Base-by-base conservation (phyloP, 2,797 vertebrate species). In the Cottoperca gobio region DNA sequence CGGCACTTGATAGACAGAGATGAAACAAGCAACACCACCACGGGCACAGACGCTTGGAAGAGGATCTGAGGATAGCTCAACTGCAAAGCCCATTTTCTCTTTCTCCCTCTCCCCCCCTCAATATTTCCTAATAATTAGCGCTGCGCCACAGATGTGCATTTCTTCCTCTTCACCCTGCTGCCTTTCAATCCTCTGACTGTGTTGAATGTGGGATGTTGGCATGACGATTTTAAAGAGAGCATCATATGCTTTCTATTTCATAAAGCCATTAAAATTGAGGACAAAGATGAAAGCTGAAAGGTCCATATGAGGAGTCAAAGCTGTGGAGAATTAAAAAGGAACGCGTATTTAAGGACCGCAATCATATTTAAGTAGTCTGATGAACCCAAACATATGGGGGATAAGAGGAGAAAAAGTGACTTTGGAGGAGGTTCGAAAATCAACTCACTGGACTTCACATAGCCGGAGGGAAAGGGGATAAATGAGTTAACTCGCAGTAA, bases 131-230 rank as follows among this genome's bases (percentile, higher is more conserved):
- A 94, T 94, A 94, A 95, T 95, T 94, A 94, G 91, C 58, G 66
- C 94, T 95, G 95, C 71, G 66, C 80, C 83, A 54, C 95, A 95
- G 94, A 96, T 96, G 95, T 95, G 93, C 78, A 11, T 73, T 69
- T 76, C 70, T 83, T 50, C 76, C 62, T 79, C 73, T 16, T 79
- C 79, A 6, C 64, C 75, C 73, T 55, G 46, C 68, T 46, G 81
- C 76, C 70, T 76, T 49, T 69, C 43, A 43, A n/a, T 61, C 61
- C 54, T 69, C 70, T 1, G 45, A 82, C 87, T 78, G 83, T 59
- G 31, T 33, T 33, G 77, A 89, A 64, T 53, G 79, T 61, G 65
- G 76, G 67, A 79, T 58, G 68, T 84, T 63, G 67, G 78, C 92
- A 86, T 65, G 84, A 65, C 50, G 54, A 71, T 55, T 82, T 33